Percentiles rank a stretch among this genome's conserved stretches.
Evolutionary conservation across 1,140 invertebrate species (phyloP).

Genomic region (Anagrus nilaparvatae): DNA sequence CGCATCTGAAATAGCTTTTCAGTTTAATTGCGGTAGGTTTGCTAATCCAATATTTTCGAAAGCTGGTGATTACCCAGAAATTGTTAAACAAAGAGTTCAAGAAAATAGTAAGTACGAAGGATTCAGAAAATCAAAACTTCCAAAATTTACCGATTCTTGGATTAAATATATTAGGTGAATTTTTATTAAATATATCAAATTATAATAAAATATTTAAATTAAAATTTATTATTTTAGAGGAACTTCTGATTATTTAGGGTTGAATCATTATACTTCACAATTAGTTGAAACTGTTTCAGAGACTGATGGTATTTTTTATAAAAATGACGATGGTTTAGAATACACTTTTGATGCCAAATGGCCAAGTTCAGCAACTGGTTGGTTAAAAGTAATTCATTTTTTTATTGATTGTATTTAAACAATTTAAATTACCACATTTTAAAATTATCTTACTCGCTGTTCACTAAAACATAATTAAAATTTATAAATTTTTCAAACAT

Average conservation of each 20-base stretch:
- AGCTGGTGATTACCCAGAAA: slow-evolving; percentile 49
- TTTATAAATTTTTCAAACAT: too few relatives aligned
- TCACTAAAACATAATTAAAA: neutral
- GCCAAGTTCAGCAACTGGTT: slow-evolving; percentile 25
- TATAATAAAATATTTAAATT: slow-evolving; percentile 1
- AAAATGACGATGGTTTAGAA: slow-evolving; percentile 25
- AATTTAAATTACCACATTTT: neutral
- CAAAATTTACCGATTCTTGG: slow-evolving; percentile 41
- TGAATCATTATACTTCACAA: slow-evolving; percentile 49
- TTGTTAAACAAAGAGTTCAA: slow-evolving; percentile 43
- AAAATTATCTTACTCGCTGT: slow-evolving; percentile 3
- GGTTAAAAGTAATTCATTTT: slow-evolving; percentile 27
- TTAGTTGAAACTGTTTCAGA: slow-evolving; percentile 22
- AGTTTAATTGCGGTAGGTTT: slow-evolving; percentile 49
- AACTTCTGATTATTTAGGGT: slow-evolving; percentile 45
- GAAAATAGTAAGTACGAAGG: slow-evolving; percentile 45
- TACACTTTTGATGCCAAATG: slow-evolving; percentile 21
- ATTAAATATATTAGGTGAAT: slow-evolving; percentile 28
- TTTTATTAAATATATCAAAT: neutral
- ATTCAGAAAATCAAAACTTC: slow-evolving; percentile 41
- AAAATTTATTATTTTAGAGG: slow-evolving; percentile 24
- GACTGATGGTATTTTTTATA: slow-evolving; percentile 16
- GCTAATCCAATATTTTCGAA: slow-evolving; percentile 49
- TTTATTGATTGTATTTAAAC: slow-evolving; percentile 4
- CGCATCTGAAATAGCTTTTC: slow-evolving; percentile 20